phyloP scores from a whole-genome alignment of 2,888 invertebrate genomes.

The Drosophila cracens region DNA sequence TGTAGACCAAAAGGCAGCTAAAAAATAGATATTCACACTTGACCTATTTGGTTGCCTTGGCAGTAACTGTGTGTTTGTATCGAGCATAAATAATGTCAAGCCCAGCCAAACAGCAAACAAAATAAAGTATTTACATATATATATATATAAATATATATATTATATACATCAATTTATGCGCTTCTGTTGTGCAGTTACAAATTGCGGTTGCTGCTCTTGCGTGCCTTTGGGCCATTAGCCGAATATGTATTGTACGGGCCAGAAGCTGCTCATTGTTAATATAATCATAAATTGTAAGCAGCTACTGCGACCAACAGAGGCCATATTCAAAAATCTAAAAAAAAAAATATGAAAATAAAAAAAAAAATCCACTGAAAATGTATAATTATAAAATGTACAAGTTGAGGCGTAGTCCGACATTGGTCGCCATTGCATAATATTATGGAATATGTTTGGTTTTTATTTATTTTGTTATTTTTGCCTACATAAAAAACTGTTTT shows the following conservation, averaged over 20 bases:
- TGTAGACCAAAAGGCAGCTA: constrained; percentile 17
- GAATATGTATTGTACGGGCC: constrained; percentile 45
- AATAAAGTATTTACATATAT: constrained; percentile 20
- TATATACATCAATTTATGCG: constrained; percentile 25
- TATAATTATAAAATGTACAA: constrained; percentile 43
- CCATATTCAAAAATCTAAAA: constrained; percentile 24
- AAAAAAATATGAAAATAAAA: constrained; percentile 1
- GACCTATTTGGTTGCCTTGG: constrained; percentile 66
- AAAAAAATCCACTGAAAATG: constrained; percentile 12
- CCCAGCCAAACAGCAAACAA: constrained; percentile 35
- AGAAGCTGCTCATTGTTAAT: constrained; percentile 65
- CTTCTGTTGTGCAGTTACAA: constrained; percentile 38
- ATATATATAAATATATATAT: constrained; percentile 12
- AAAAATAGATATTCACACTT: constrained; percentile 59
- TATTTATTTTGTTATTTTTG: constrained; percentile 12
- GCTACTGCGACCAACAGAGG: constrained; percentile 35
- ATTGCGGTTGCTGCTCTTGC: constrained; percentile 38
- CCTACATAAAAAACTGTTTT: constrained; percentile 9
- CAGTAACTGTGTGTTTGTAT: constrained; percentile 15
- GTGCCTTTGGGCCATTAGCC: constrained; percentile 59
- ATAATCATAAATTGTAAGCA: constrained; percentile 62
- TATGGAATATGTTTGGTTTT: neutral
- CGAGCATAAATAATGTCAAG: constrained; percentile 66
- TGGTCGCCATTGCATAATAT: constrained; percentile 1
- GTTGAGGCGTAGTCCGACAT: constrained; percentile 31